Evolutionary conservation across 2,113 vertebrate genomes (phyloP), one percentile per base, ranked within the genome.

Genomic region (Ursus arctos): DNA sequence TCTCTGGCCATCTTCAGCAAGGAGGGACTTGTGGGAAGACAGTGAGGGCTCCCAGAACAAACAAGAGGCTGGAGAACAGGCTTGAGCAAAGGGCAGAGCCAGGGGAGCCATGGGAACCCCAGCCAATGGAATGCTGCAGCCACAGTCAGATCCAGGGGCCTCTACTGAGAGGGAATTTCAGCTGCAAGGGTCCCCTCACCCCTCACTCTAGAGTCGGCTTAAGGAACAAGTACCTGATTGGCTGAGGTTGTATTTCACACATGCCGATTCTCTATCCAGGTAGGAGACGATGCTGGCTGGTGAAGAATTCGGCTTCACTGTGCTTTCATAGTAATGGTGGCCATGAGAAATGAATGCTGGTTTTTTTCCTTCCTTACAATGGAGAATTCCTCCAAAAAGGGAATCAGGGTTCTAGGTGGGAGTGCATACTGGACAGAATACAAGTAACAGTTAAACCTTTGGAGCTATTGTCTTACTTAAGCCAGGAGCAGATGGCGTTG

Each of bases 1-100:
- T 55, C 83, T 92, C 79, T 59, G 31, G 40, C 67, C 51, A 59
- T 67, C 93, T 85, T 96, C 79, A 69, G 43, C 15, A 86, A 83
- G 83, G 61, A 24, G 53, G 14, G 36, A 28, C 28, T 77, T 82
- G 13, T 10, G 53, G 28, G 55, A 69, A 77, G 59, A 55, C 3
- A 19, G 18, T 2, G 18, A 89, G 77, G 69, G 26, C 43, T 59
- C 67, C 18, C 3, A 55, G 55, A 67, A 87, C 12, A 0, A 14
- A 57, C 7, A 10, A 57, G 65, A 36, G 31, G 21, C 28, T 85
- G 28, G 76, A 86, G 21, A 71, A 89, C 6, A 57, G 71, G 40
- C 1, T 13, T 51, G 74, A 84, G 43, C 65, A 85, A 74, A 79
- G 49, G 76, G 55, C 21, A 33, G 86, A 85, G 40, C 59, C 77